Evolutionary conservation across 1,140 invertebrate genomes (phyloP), one percentile per base, ranked within the genome.

Genomic region (Neuroterus valhalla): DNA sequence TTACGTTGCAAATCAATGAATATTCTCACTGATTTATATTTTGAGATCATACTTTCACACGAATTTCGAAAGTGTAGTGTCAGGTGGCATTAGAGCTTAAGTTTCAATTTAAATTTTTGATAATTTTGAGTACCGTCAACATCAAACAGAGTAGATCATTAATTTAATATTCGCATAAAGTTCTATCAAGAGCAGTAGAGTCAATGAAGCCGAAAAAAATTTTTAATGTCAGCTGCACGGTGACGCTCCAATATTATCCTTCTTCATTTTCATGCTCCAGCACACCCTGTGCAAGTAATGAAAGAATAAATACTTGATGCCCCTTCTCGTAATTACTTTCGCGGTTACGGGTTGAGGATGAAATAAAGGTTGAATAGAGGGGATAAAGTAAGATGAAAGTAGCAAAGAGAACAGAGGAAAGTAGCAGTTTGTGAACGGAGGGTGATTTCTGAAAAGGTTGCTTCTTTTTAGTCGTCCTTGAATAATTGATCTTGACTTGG

Each of bases 271-370:
- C 45, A 71, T 71, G 31, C 17, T 55, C 17, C 6, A 21, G 26
- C 8, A 38, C 43, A 72, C 66, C 17, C n/a, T 23, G 43, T 42
- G 44, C 62, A 67, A 68, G 77, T 78, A 78, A 78, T 78, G 77
- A 78, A 78, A 78, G 70, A 72, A 78, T 78, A 78, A 78, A 78
- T 75, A 75, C 67, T 78, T 78, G 52, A 78, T 78, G 55, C 31
- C 26, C 55, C 55, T 62, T 62, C 21, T 14, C 23, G 23, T 62
- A 42, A 66, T 50, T 50, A 38, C 45, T 52, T 38, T 38, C 45
- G 44, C 15, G 48, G 31, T 70, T 52, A 55, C 52, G n/a, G 46
- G 43, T 45, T 70, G 68, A 69, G 71, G 73, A 75, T 81, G 77
- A 52, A 68, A 78, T 76, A 69, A 70, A 66, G 48, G 52, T 70